These are phyloP conservation scores for Peromyscus aztecus DNA, from an alignment of 2,797 vertebrate genomes.

Conservation along the genomic window DNA sequence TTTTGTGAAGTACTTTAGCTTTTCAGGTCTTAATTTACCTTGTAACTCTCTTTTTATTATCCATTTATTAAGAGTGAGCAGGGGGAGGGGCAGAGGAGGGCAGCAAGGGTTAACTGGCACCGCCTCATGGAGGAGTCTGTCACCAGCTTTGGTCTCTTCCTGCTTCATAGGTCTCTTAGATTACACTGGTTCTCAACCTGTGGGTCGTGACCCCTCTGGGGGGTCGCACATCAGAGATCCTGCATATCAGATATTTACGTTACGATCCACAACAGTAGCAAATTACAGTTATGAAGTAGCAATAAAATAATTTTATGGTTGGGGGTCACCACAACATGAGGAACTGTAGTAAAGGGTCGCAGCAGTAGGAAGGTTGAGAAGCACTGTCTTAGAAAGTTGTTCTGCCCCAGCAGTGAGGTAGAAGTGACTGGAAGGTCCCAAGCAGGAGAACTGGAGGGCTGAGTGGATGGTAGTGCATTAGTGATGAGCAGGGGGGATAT, in stretches of 20 bases:
- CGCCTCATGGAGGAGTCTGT: rapidly evolving
- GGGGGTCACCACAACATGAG: not conserved
- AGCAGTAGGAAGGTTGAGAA: not conserved
- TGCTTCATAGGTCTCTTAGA: not conserved
- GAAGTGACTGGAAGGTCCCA: not conserved
- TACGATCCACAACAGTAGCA: not conserved
- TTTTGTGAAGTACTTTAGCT: slow-evolving; percentile 29
- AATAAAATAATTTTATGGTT: not conserved
- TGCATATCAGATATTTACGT: not conserved
- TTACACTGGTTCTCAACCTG: not conserved
- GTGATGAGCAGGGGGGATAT: not conserved
- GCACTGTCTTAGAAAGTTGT: not conserved
- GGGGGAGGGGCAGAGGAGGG: not conserved
- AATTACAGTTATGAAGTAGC: not conserved
- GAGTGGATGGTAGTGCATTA: not conserved
- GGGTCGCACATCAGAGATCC: not conserved
- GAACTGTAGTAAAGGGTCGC: not conserved
- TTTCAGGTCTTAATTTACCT: slow-evolving; percentile 14
- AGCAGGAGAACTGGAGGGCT: not conserved
- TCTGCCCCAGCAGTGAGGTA: not conserved
- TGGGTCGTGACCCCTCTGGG: not conserved
- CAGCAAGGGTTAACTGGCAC: not conserved
- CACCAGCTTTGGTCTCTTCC: too few species aligned
- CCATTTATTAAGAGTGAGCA: not conserved
- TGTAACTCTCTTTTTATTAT: not conserved